Evolutionary conservation across 2,797 vertebrate genomes (phyloP), one percentile per base, ranked within the genome.

Genomic region (Mus caroli): DNA sequence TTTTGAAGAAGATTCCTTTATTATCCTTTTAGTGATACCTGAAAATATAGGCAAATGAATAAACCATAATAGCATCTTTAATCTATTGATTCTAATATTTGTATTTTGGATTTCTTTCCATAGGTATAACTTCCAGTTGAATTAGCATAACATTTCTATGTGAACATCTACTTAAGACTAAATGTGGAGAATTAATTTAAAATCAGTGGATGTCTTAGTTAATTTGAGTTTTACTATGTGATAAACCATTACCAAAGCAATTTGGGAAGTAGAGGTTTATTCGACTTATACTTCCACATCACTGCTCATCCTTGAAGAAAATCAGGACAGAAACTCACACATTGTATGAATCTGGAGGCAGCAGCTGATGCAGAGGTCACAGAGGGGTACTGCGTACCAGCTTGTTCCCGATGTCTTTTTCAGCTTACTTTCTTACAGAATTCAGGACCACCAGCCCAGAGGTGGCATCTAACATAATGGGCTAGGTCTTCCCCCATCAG

Each of bases 21-120:
- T 15, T 34, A 56, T 89, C 0, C 28, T 64, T 93, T 85, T 17
- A 54, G 0, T 50, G 7, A 10, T 83, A 1, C 43, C 40, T 87
- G 43, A 13, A 69, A 82, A 69, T 10, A 6, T 19, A 34, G 15
- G 28, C 58, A 58, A 95, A 73, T 62, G 24, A 94, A 94, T 87
- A 6, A 64, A 11, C 3, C 50, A 88, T 67, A 6, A 22, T 82
- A 80, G 3, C 60, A 87, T 67, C n/a, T 13, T 77, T 76, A 28
- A n/a, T 50, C 28, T 10, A 80, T 54, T 62, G 20, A 22, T 86
- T 76, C n/a, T 82, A 86, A 80, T 84, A 50, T 24, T 82, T 64
- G 28, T 24, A 13, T 37, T 90, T 56, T 85, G 31, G 0, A 24
- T 93, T 24, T 86, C 34, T 95, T 91, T 11, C 3, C 6, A 24